phyloP scores from a whole-genome alignment of 2,797 vertebrate species.

The Amblyraja radiata region DNA sequence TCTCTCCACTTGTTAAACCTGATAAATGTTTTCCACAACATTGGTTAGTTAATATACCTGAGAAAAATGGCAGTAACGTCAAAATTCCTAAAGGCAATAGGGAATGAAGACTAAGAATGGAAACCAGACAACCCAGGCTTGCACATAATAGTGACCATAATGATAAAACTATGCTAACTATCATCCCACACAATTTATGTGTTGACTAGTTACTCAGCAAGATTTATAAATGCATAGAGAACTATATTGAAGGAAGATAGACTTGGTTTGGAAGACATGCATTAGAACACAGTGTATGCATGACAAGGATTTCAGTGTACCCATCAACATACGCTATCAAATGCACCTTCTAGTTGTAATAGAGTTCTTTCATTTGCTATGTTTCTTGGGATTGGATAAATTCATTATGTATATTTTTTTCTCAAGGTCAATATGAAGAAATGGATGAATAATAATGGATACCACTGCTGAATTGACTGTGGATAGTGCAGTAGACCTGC shows the following conservation, averaged over 20 bases:
- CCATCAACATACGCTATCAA: not conserved
- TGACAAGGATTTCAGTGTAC: not conserved
- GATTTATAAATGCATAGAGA: not conserved
- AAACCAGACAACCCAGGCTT: not conserved
- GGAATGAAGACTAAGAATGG: not conserved
- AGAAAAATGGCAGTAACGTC: not conserved
- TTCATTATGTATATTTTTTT: not conserved
- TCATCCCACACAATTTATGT: not conserved
- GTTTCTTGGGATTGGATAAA: not conserved
- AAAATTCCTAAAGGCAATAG: not conserved
- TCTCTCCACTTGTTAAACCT: not conserved
- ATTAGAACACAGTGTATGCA: not conserved
- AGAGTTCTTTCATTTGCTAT: not conserved
- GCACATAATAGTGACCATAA: not conserved
- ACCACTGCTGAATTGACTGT: not conserved
- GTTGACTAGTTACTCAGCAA: not conserved
- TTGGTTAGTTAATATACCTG: not conserved
- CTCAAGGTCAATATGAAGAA: not conserved
- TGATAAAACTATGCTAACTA: not conserved
- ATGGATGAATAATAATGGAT: not conserved
- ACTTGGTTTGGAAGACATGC: not conserved
- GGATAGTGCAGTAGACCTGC: not conserved
- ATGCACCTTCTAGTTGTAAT: too few relatives aligned
- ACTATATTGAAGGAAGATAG: not conserved
- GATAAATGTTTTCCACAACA: not conserved